Base-by-base conservation (phyloP, 2,113 vertebrate species). In the Empidonax alnorum region DNA sequence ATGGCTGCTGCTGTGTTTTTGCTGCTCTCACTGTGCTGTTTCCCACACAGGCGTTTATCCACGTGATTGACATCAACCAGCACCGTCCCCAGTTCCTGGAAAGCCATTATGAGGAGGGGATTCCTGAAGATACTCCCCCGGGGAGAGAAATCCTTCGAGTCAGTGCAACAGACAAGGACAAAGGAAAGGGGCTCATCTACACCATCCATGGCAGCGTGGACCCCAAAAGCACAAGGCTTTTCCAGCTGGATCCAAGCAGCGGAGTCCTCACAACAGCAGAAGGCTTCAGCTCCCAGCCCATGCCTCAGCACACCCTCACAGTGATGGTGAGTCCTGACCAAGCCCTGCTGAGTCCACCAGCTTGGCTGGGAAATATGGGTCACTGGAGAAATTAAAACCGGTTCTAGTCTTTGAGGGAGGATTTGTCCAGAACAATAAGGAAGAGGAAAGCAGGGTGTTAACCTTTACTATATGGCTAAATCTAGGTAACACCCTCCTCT, bases 191-290 rank as follows among this genome's bases (percentile, higher is more conserved):
- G 31, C 98, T 99, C 86, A 98, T 99, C 92, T 99, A 98, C 77
- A 99, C 98, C 94, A 98, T 99, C 93, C 98, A 99, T 31, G 98
- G 98, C 95, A 98, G 99, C 37, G 63, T 98, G 33, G 98, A 99
- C 55, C 98, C 98, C 3, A 96, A 97, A 91, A 99, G 99, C 93
- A 85, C 97, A 82, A 98, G 96, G 41, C 96, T 99, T 93, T 99
- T 99, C 96, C 99, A 99, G 80, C 46, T 99, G 96, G 99, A 99
- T 94, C 99, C 99, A 8, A 99, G 98, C 96, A 99, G 94, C 1
- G 99, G 99, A 3, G 93, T 92, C 21, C 97, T 99, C 83, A 98
- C 99, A 72, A 97, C 98, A 42, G 98, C 98, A 10, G 98, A 99
- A 86, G 97, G 98, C 66, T 93, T 99, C 75, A 98, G 99, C 95